Percentiles rank a stretch among this genome's conserved stretches.
phyloP scores from a whole-genome alignment of 2,888 invertebrate species.

The Merodon equestris region DNA sequence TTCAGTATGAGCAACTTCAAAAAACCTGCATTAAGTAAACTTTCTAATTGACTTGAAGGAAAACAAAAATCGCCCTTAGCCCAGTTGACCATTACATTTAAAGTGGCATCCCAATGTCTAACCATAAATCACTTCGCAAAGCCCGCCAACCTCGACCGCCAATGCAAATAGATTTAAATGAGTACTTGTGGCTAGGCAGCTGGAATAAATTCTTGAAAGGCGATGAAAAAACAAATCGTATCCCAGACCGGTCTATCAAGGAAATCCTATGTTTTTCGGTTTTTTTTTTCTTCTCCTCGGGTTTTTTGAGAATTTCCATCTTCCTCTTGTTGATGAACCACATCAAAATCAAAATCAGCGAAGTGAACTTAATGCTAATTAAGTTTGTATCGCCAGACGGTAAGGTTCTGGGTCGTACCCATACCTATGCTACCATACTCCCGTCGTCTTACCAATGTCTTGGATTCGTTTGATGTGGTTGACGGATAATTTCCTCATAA shows the following conservation, averaged over 20 bases:
- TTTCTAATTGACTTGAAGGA: conserved; percentile 63
- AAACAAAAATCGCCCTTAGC: conserved; percentile 57
- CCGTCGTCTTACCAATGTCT: conserved; percentile 44
- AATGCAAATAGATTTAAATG: conserved; percentile 60
- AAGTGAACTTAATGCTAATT: conserved; percentile 65
- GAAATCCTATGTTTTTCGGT: conserved; percentile 41
- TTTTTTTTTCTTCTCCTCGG: background rate
- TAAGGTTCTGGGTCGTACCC: conserved; percentile 7
- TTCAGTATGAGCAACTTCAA: conserved; percentile 25
- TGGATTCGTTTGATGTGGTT: conserved; percentile 65
- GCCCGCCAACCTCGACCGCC: conserved; percentile 8
- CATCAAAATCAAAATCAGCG: conserved; percentile 68
- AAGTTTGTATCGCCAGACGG: conserved; percentile 59
- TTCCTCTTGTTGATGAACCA: conserved; percentile 67
- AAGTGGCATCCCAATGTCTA: conserved; percentile 56
- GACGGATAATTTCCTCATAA: conserved; percentile 63
- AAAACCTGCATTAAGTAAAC: conserved; percentile 44
- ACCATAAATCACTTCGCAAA: conserved; percentile 62
- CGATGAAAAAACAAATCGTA: conserved; percentile 49
- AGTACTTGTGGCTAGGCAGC: conserved; percentile 62
- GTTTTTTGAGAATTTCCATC: conserved; percentile 22
- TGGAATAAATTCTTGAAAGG: conserved; percentile 45
- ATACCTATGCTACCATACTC: conserved; percentile 18
- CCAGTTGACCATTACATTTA: conserved; percentile 63
- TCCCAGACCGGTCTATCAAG: background rate